Evolutionary conservation across 2,113 vertebrate genomes (phyloP), one percentile per base, ranked within the genome.

Genomic region (Daphoenositta chrysoptera): DNA sequence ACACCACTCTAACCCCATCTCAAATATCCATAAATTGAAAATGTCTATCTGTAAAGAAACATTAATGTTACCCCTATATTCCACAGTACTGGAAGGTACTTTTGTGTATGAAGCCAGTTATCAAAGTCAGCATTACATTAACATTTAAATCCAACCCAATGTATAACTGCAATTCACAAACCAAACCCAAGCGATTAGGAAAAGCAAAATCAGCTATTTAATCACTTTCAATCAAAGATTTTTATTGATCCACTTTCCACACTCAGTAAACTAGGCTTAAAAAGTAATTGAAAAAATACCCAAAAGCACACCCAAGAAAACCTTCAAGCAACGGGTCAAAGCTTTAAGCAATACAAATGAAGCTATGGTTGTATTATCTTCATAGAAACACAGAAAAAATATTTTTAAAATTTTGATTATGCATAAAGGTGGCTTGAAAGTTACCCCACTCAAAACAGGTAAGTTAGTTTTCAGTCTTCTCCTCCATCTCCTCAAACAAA

Each of bases 161-260:
- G 6, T 27, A 15, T 19, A 90, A 85, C 12, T 45, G 47, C 30
- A 89, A 88, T 69, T 77, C 27, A 80, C 47, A 91, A 95, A 80
- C 30, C 69, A 94, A 86, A 78, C 53, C 54, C 54, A 94, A 83
- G 11, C 45, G 64, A 97, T 88, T 84, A 89, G 37, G 14, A 89
- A 85, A 30, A 80, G 57, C 45, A 94, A 94, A 93, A 96, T 80
- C 76, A 90, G 26, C 73, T 93, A 40, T n/a, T 83, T 90, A 80
- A 95, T 87, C 51, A 87, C n/a, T 80, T 89, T 27, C 64, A 90
- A 69, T 68, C 61, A 44, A 88, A 93, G 11, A 53, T 75, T 53
- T 95, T 87, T 85, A 94, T 4, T 72, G 30, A 95, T 85, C 72
- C 27, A 72, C 31, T 91, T 96, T 64, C 53, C 33, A 95, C 9